These are phyloP conservation scores for Asteroscopus sphinx DNA, from an alignment of 2,888 invertebrate genomes.

Conservation along the genomic window DNA sequence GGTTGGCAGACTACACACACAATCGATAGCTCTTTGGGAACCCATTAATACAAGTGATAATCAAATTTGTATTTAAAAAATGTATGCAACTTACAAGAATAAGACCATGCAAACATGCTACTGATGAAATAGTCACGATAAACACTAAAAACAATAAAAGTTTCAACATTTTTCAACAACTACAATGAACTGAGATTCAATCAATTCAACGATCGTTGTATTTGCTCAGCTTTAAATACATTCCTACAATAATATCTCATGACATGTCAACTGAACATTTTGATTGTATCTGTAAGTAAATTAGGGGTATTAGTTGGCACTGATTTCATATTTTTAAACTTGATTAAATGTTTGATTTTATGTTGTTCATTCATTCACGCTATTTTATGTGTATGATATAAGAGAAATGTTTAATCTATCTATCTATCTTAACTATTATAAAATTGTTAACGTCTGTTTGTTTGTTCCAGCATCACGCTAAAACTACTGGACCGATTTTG, in stretches of 20 bases:
- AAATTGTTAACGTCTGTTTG: no score
- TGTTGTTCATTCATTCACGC: slow-evolving; percentile 9
- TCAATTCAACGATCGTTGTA: background rate
- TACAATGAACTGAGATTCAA: no score
- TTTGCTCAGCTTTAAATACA: slow-evolving; percentile 23
- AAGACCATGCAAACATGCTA: background rate
- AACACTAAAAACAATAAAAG: background rate
- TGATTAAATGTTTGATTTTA: slow-evolving; percentile 7
- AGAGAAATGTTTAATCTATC: no score
- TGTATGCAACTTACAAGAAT: slow-evolving; percentile 28
- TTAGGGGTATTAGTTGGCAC: slow-evolving; percentile 2
- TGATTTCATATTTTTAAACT: slow-evolving; percentile 2
- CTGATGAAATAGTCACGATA: slow-evolving; percentile 9
- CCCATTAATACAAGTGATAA: no score
- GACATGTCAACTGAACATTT: slow-evolving; percentile 15
- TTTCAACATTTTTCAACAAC: slow-evolving; percentile 17
- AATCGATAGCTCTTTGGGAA: no score
- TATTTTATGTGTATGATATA: background rate
- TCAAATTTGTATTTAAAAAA: background rate
- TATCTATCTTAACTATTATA: no score
- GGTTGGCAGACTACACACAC: no score
- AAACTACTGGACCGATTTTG: no score
- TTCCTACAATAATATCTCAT: slow-evolving; percentile 1
- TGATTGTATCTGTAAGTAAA: slow-evolving; percentile 28
- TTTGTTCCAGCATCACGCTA: no score